These are phyloP conservation scores for Pedicia rivosa DNA, from an alignment of 2,888 invertebrate species.

Conservation along the genomic window DNA sequence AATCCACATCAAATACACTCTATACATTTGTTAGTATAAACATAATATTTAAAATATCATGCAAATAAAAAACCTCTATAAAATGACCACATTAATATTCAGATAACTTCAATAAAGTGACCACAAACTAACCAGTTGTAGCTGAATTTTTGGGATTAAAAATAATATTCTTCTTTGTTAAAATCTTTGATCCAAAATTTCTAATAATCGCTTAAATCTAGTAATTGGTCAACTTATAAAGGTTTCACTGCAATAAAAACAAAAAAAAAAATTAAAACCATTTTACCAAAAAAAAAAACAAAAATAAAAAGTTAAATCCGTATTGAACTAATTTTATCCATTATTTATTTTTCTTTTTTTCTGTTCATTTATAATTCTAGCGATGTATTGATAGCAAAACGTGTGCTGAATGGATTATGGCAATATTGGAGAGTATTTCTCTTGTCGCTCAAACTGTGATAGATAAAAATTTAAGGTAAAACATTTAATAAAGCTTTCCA, in stretches of 20 bases:
- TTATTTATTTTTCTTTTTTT: not conserved
- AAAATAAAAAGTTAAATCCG: no score
- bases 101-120: no score
- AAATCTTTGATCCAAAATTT: no score
- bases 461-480: slow-evolving; percentile 3
- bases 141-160: no score
- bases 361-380: slow-evolving; percentile 12
- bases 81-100: not conserved
- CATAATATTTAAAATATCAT: not conserved
- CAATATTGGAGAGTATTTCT: slow-evolving; percentile 18
- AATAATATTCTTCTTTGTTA: no score
- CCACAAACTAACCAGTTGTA: no score
- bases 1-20: slow-evolving; percentile 20
- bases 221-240: no score
- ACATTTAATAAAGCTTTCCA: no score
- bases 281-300: no score
- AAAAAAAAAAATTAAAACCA: not conserved
- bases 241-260: not conserved
- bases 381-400: slow-evolving; percentile 21
- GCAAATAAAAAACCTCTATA: not conserved
- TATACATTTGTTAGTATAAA: slow-evolving; percentile 19
- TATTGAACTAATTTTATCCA: no score
- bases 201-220: no score
- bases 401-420: slow-evolving; percentile 22
- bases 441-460: slow-evolving; percentile 8